These are phyloP conservation scores for Antheraea mylitta DNA, from an alignment of 1,140 invertebrate genomes.

Conservation along the genomic window DNA sequence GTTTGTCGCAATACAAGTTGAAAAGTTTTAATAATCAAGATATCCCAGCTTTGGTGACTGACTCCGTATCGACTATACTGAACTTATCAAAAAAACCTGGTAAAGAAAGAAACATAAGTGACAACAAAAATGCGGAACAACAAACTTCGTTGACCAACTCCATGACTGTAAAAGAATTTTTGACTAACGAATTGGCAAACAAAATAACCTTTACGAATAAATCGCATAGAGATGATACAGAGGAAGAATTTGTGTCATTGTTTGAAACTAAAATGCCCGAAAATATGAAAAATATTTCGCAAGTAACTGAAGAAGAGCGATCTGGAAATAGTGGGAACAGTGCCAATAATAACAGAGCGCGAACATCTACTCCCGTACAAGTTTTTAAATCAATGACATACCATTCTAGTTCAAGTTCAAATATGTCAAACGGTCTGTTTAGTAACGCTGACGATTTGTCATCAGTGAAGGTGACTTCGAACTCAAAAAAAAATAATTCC, in stretches of 20 bases:
- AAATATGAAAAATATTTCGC: slow-evolving; percentile 47
- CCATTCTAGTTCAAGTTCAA: slow-evolving; percentile 67
- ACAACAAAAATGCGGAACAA: slow-evolving; percentile 54
- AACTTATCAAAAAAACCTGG: slow-evolving; percentile 36
- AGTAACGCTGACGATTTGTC: slow-evolving; percentile 77
- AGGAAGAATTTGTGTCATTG: slow-evolving; percentile 61
- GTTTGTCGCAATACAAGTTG: slow-evolving; percentile 54
- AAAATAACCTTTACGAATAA: slow-evolving; percentile 69
- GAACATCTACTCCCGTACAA: slow-evolving; percentile 79
- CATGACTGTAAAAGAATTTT: slow-evolving; percentile 69
- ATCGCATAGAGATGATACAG: slow-evolving; percentile 42
- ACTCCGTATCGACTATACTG: slow-evolving; percentile 40
- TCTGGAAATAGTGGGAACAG: slow-evolving; percentile 36
- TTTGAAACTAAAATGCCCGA: slow-evolving; percentile 68
- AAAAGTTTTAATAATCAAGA: slow-evolving; percentile 51
- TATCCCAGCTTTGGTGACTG: slow-evolving; percentile 42
- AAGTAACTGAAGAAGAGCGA: slow-evolving; percentile 29
- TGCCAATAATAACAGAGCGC: slow-evolving; percentile 53
- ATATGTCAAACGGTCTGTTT: slow-evolving; percentile 69
- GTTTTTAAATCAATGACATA: slow-evolving; percentile 70
- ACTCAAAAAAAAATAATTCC: slow-evolving; percentile 66
- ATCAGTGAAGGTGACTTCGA: slow-evolving; percentile 75
- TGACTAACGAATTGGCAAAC: slow-evolving; percentile 61
- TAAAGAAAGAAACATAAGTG: slow-evolving; percentile 24
- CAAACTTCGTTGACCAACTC: slow-evolving; percentile 60